A percentile compares a stretch with the other conserved stretches of the same genome.
These are phyloP conservation scores for Notiomystis cincta DNA, from an alignment of 2,113 vertebrate genomes.

Conservation along the genomic window DNA sequence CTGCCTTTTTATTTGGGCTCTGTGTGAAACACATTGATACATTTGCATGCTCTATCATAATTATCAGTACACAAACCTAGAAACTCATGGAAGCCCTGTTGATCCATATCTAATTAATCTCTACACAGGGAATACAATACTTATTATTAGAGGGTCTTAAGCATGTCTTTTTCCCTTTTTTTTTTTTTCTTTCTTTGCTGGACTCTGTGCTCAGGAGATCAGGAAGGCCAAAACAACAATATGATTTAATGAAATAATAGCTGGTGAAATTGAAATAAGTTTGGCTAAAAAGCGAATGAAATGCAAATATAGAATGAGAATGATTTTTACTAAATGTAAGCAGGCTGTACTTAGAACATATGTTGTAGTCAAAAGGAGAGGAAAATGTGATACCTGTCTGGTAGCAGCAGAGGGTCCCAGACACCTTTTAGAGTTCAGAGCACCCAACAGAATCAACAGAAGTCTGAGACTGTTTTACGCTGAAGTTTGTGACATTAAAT, in stretches of 20 bases:
- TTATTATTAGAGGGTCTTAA: slow-evolving; percentile 33
- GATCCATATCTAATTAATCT: slow-evolving; percentile 56
- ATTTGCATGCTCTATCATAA: not conserved
- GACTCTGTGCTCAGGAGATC: slow-evolving; percentile 11
- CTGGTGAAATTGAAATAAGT: slow-evolving; percentile 52
- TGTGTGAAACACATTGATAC: not conserved
- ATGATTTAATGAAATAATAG: slow-evolving; percentile 55
- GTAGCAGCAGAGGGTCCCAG: slow-evolving; percentile 64
- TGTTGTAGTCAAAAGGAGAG: slow-evolving; percentile 62
- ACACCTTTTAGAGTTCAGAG: slow-evolving; percentile 42
- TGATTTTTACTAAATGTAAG: slow-evolving; percentile 57
- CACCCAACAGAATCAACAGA: not conserved
- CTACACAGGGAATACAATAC: slow-evolving; percentile 16
- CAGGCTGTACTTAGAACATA: slow-evolving; percentile 59
- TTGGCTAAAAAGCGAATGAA: slow-evolving; percentile 48
- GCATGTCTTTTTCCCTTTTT: not conserved
- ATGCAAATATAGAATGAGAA: slow-evolving; percentile 53
- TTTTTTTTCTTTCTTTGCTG: not conserved
- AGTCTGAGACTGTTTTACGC: not conserved
- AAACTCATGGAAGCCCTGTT: slow-evolving; percentile 15
- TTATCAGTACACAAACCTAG: slow-evolving; percentile 44
- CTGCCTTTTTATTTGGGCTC: slow-evolving; percentile 1
- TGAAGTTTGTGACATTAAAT: not conserved
- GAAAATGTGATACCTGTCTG: slow-evolving; percentile 69
- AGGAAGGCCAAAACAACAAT: slow-evolving; percentile 27